phyloP scores from a whole-genome alignment of 2,888 invertebrate species.

The Tipula vernalis region DNA sequence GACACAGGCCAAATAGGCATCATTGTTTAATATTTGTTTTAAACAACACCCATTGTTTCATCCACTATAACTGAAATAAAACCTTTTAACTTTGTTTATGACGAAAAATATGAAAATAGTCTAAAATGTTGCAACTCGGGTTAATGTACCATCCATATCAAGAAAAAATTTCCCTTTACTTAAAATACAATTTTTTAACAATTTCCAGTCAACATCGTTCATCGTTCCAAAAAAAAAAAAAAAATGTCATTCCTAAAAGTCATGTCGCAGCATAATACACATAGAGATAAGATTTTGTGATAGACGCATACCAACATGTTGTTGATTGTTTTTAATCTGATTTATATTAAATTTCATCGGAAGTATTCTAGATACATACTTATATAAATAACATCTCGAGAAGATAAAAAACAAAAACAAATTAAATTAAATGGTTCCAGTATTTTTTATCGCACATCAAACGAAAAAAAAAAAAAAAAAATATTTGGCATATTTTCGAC shows the following conservation, averaged over 20 bases:
- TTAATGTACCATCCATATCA: too few species aligned
- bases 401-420: background rate
- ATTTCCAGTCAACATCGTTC: background rate
- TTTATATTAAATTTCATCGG: conserved; percentile 4
- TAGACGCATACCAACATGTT: background rate
- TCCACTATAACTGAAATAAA: too few species aligned
- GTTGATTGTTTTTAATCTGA: background rate
- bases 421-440: background rate
- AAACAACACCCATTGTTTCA: too few species aligned
- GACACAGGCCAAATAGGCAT: too few species aligned
- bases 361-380: background rate
- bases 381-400: background rate
- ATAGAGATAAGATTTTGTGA: background rate
- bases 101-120: too few species aligned
- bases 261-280: background rate
- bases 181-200: too few species aligned
- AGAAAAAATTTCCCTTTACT: too few species aligned
- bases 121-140: too few species aligned
- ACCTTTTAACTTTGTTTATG: too few species aligned
- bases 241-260: background rate
- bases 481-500: background rate
- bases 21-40: too few species aligned
- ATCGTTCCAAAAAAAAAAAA: background rate
- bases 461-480: background rate
- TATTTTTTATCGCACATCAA: background rate